These are phyloP conservation scores for Caenorhabditis briggsae DNA, from an alignment of 1,140 invertebrate genomes.

Conservation along the genomic window DNA sequence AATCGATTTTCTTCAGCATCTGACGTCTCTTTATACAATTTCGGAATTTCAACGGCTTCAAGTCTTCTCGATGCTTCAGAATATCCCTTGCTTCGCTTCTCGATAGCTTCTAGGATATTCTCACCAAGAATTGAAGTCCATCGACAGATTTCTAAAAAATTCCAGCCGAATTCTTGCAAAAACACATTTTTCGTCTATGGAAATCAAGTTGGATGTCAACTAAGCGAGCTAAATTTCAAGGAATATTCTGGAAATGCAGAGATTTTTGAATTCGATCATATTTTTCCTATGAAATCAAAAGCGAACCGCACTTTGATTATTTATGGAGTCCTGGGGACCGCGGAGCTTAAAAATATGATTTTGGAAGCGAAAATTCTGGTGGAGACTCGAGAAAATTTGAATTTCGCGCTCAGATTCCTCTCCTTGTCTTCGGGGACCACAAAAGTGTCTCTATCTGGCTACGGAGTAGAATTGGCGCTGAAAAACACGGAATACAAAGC, in stretches of 20 bases:
- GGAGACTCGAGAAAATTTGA: background rate
- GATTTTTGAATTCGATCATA: constrained; percentile 16
- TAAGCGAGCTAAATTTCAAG: background rate
- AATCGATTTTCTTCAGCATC: background rate
- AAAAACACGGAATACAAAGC: constrained; percentile 43
- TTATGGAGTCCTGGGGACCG: background rate
- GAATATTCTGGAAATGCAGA: background rate
- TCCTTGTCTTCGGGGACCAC: too few species aligned
- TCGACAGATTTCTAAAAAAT: background rate
- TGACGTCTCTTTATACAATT: background rate
- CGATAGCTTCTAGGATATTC: background rate
- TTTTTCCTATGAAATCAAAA: background rate
- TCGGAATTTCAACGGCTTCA: background rate
- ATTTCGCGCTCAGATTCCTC: background rate
- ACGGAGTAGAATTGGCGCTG: background rate
- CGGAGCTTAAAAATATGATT: background rate
- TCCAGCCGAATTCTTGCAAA: background rate
- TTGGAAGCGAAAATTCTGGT: background rate
- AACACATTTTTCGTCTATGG: constrained; percentile 30
- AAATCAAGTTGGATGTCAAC: background rate
- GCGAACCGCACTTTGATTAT: background rate
- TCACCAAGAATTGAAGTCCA: constrained; percentile 17
- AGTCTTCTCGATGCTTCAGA: background rate
- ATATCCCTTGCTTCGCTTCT: background rate
- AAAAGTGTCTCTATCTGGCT: constrained; percentile 7